phyloP scores from a whole-genome alignment of 2,797 vertebrate species.

The Peromyscus attwateri region DNA sequence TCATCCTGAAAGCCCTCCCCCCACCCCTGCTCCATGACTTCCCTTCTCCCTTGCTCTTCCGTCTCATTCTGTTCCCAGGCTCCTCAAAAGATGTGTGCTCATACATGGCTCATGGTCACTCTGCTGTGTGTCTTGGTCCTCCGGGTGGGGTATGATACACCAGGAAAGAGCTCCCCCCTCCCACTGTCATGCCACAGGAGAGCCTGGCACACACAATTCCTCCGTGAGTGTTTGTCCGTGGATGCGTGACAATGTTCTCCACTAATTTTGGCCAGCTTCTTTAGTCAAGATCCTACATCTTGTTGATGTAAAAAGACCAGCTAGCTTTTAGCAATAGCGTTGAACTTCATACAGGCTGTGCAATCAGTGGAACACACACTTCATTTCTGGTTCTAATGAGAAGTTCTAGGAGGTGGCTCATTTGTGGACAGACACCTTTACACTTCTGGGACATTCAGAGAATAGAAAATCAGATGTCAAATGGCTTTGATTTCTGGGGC shows the following conservation, averaged over 20 bases:
- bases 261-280: neutral
- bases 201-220: neutral
- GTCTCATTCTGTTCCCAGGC: neutral
- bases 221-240: neutral
- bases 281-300: conserved; percentile 22
- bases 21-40: neutral
- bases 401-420: neutral
- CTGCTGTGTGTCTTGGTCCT: neutral
- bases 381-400: conserved; percentile 11
- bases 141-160: neutral
- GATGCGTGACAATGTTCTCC: neutral
- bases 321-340: neutral
- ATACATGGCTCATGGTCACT: neutral
- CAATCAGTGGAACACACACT: neutral
- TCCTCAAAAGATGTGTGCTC: neutral
- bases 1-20: neutral
- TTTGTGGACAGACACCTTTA: neutral
- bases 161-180: neutral
- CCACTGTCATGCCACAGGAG: neutral
- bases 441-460: neutral
- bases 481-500: neutral
- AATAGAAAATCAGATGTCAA: neutral
- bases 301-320: conserved; percentile 10
- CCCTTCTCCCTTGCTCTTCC: neutral
- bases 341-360: neutral